Conservation (phyloP, 1,140 invertebrate genomes). For the Nebria ingens region DNA sequence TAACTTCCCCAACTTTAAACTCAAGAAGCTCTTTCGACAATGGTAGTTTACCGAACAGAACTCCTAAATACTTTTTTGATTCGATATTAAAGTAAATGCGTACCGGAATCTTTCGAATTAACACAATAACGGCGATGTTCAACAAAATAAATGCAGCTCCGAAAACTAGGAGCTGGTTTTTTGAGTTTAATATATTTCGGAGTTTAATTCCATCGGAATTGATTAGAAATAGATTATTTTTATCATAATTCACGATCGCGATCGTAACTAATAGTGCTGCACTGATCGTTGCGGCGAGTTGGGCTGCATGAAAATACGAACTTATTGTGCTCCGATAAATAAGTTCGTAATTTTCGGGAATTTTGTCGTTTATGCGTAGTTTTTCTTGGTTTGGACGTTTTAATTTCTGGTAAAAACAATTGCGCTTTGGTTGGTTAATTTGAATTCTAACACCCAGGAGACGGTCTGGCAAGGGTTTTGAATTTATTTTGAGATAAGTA, state of each 20-base stretch:
- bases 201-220: background rate
- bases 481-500: too few relatives aligned
- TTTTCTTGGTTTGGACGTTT: background rate
- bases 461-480: too few relatives aligned
- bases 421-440: too few relatives aligned
- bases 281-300: conserved; percentile 17
- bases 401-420: background rate
- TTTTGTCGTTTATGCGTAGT: conserved; percentile 22
- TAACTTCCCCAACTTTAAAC: conserved; percentile 16
- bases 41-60: conserved; percentile 15
- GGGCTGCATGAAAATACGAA: conserved; percentile 18
- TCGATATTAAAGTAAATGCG: conserved; percentile 18
- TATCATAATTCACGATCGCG: conserved; percentile 7
- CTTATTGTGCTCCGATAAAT: conserved; percentile 26
- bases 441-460: too few relatives aligned
- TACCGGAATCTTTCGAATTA: conserved; percentile 16
- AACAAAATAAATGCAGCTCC: background rate
- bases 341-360: conserved; percentile 22
- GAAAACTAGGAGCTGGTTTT: conserved; percentile 4
- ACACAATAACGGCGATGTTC: background rate
- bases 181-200: background rate
- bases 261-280: conserved; percentile 12
- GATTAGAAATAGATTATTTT: background rate
- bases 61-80: conserved; percentile 15
- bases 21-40: background rate